These are phyloP conservation scores for Drosophila takahashii DNA, from an alignment of 1,140 invertebrate species.

Conservation along the genomic window DNA sequence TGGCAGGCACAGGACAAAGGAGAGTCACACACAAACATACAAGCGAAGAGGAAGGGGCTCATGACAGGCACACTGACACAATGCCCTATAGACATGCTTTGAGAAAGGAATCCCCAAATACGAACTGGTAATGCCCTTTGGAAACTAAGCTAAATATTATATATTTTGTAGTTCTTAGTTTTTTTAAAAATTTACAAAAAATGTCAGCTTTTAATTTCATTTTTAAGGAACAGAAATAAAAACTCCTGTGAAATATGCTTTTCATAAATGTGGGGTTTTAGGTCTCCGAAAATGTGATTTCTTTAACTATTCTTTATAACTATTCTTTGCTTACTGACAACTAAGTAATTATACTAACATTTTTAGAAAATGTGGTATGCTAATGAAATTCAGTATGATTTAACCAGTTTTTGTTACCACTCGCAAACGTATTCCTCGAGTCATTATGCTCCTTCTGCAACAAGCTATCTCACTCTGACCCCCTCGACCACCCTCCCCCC, in stretches of 20 bases:
- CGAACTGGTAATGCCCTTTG: conserved; percentile 33
- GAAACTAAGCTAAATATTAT: no score
- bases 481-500: background rate
- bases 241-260: no score
- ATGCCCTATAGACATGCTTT: conserved; percentile 2
- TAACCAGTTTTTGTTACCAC: conserved; percentile 8
- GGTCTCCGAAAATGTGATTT: no score
- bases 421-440: conserved; percentile 38
- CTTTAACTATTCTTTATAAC: no score
- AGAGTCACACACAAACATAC: conserved; percentile 16
- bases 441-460: conserved; percentile 55
- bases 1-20: conserved; percentile 23
- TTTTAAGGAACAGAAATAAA: background rate
- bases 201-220: no score
- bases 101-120: background rate
- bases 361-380: conserved; percentile 6
- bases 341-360: background rate
- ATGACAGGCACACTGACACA: conserved; percentile 26
- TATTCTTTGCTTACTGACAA: no score
- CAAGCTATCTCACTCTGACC: conserved; percentile 3
- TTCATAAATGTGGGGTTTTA: no score
- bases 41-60: background rate
- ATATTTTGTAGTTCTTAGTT: no score
- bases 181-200: no score
- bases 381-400: conserved; percentile 5